A percentile compares a stretch with the other conserved stretches of the same genome.
phyloP scores from a whole-genome alignment of 1,140 invertebrate genomes.

The Wasmannia auropunctata region DNA sequence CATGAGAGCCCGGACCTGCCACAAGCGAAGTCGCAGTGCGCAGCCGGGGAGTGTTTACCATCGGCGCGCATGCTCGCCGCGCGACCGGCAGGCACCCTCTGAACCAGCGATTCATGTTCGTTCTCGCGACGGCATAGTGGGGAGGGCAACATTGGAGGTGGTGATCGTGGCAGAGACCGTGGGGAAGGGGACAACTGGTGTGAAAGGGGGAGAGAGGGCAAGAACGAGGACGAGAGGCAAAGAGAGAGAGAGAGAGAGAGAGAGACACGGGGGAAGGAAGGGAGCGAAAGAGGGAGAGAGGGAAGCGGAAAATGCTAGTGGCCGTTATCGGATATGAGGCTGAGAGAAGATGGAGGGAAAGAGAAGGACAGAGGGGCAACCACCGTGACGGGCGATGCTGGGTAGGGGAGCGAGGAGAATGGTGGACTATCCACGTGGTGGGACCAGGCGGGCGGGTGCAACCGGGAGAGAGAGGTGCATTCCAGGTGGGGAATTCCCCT shows the following conservation, averaged over 20 bases:
- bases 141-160: slow-evolving; percentile 35
- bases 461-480: slow-evolving; percentile 67
- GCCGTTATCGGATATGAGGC: slow-evolving; percentile 1
- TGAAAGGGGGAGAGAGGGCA: not conserved
- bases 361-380: slow-evolving; percentile 66
- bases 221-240: slow-evolving; percentile 17
- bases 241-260: slow-evolving; percentile 25
- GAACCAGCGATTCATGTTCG: slow-evolving; percentile 61
- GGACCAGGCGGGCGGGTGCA: slow-evolving; percentile 65
- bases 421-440: slow-evolving; percentile 54
- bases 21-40: slow-evolving; percentile 81
- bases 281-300: slow-evolving; percentile 28
- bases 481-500: slow-evolving; percentile 73
- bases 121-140: slow-evolving; percentile 10
- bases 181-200: slow-evolving; percentile 48
- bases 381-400: slow-evolving; percentile 25
- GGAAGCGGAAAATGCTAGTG: slow-evolving; percentile 13
- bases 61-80: slow-evolving; percentile 79
- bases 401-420: slow-evolving; percentile 11
- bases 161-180: slow-evolving; percentile 52
- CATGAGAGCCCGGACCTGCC: slow-evolving; percentile 81
- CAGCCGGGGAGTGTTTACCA: slow-evolving; percentile 83
- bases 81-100: slow-evolving; percentile 59
- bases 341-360: slow-evolving; percentile 42
- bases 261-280: not conserved